Evolutionary conservation across 2,797 vertebrate genomes (phyloP).

Genomic region (Anguilla anguilla): DNA sequence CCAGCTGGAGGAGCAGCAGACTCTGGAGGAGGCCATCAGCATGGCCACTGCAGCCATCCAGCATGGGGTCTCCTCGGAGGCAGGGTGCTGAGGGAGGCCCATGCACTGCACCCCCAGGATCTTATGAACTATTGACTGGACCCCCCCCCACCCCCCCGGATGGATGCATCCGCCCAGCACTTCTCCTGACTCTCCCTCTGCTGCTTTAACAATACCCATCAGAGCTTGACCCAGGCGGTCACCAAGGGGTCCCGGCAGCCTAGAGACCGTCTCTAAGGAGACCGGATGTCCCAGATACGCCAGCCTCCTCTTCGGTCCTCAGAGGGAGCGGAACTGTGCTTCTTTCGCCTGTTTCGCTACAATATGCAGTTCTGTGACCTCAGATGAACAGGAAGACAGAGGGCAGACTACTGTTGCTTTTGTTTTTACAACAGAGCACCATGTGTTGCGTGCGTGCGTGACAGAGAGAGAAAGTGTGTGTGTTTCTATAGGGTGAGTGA

Average conservation of each 20-base stretch:
- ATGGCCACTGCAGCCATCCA: constrained; percentile 70
- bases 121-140: not conserved
- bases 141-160: not conserved
- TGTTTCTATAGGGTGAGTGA: not conserved
- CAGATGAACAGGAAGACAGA: not conserved
- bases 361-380: not conserved
- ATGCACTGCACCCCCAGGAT: not conserved
- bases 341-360: not conserved
- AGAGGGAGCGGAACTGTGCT: not conserved
- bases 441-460: constrained; percentile 13
- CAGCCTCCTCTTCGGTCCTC: not conserved
- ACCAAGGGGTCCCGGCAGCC: not conserved
- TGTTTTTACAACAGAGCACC: not conserved
- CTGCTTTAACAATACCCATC: not conserved
- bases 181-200: not conserved
- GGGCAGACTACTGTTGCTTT: not conserved
- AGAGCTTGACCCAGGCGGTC: not conserved
- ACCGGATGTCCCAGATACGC: not conserved
- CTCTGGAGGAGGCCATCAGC: constrained; percentile 70
- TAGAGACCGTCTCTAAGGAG: not conserved
- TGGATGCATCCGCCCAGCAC: not conserved
- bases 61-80: constrained; percentile 50
- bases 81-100: constrained; percentile 54
- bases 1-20: constrained; percentile 76
- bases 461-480: not conserved